Percentiles rank a stretch among this genome's conserved stretches.
Evolutionary conservation across 92 coral and sea anemone genomes (phyloP).

Genomic region (Hydrozoanthus gracilis): DNA sequence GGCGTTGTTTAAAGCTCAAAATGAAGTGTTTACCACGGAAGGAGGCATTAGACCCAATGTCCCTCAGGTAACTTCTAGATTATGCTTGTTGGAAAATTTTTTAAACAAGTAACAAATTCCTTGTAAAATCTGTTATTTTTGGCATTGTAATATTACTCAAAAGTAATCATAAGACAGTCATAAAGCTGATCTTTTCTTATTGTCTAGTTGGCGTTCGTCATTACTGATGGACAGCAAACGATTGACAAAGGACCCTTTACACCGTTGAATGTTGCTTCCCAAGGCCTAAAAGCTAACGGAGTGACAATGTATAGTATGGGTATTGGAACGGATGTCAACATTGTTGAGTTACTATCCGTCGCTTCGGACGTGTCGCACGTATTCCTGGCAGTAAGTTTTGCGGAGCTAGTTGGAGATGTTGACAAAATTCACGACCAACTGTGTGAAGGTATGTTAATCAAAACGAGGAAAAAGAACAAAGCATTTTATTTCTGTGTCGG

Average conservation of each 20-base stretch:
- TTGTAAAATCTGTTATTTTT: not conserved
- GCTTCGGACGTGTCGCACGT: not conserved
- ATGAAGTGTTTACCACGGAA: constrained; percentile 2
- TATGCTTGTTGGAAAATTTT: not conserved
- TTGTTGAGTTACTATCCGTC: not conserved
- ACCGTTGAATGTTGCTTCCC: constrained; percentile 15
- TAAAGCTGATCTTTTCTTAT: not conserved
- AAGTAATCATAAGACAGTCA: not conserved
- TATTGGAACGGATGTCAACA: not conserved
- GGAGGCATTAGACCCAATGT: not conserved
- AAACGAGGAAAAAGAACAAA: not conserved
- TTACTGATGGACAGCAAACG: constrained; percentile 42
- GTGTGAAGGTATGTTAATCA: constrained; percentile 11
- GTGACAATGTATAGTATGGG: constrained; percentile 27
- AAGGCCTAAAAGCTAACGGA: constrained; percentile 22
- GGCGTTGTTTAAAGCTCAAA: not conserved
- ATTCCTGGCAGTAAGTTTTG: not conserved
- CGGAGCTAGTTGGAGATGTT: not conserved
- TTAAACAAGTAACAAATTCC: not conserved
- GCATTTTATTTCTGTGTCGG: no score
- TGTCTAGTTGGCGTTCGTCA: constrained; percentile 33
- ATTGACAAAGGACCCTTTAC: not conserved
- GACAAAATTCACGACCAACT: not conserved
- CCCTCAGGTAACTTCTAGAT: not conserved
- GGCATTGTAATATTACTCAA: not conserved